These are phyloP conservation scores for Xyliphius kryptos DNA, from an alignment of 2,113 vertebrate species.

Conservation along the genomic window DNA sequence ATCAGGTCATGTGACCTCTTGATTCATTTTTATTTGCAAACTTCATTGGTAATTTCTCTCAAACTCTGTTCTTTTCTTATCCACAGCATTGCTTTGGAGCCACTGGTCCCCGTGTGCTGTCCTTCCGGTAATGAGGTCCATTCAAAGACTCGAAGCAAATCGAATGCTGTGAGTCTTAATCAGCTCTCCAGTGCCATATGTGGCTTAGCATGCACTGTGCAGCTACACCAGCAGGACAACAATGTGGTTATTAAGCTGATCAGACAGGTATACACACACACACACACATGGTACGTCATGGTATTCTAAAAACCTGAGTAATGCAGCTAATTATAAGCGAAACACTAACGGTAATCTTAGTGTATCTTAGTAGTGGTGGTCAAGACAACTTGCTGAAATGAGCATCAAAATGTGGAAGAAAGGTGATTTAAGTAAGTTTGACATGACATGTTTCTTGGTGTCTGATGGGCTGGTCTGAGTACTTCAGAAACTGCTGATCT, in stretches of 20 bases:
- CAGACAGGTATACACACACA: slow-evolving; percentile 37
- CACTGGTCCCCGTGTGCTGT: slow-evolving; percentile 12
- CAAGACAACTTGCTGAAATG: too few relatives aligned
- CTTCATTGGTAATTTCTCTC: not conserved
- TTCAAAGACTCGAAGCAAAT: not conserved
- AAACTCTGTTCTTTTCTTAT: not conserved
- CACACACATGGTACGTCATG: too few relatives aligned
- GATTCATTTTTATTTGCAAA: not conserved
- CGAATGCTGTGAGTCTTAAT: not conserved
- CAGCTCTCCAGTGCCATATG: slow-evolving; percentile 40
- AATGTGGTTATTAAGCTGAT: slow-evolving; percentile 36
- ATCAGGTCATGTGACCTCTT: slow-evolving; percentile 28
- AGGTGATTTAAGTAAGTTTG: too few relatives aligned
- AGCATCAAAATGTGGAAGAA: too few relatives aligned
- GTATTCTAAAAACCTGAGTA: too few relatives aligned
- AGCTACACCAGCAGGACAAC: slow-evolving; percentile 30
- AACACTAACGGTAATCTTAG: too few relatives aligned
- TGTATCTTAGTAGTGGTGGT: too few relatives aligned
- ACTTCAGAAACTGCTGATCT: too few relatives aligned
- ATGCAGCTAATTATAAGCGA: too few relatives aligned
- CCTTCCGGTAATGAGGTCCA: not conserved
- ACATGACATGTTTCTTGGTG: too few relatives aligned
- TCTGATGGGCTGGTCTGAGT: too few relatives aligned
- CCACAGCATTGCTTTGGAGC: slow-evolving; percentile 31
- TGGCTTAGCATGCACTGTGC: slow-evolving; percentile 36